Base-by-base conservation (phyloP, 2,113 vertebrate genomes). In the Seriola rivoliana region DNA sequence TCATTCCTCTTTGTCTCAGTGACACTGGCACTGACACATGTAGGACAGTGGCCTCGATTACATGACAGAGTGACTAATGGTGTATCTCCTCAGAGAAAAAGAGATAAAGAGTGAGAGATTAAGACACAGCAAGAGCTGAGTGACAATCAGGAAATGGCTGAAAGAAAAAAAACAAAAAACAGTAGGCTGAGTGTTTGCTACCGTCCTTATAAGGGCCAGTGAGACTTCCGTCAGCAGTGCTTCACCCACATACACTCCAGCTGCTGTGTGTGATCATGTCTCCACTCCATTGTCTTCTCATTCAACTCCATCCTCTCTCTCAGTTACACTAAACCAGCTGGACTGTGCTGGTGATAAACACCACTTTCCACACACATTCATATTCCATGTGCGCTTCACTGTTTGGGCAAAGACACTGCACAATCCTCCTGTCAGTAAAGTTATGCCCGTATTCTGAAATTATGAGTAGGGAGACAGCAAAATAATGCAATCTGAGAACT, bases 401-500 rank as follows among this genome's bases (percentile, higher is more conserved):
- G 32, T 67, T 55, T 54, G 59, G n/a, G 50, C 25, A 25, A n/a
- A 62, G 44, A 54, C 46, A 75, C 46, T 59, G 57, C 42, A 74
- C 75, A 85, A 16, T 62, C 32, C 52, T 67, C 76, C 42, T 58
- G 65, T 63, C 77, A 75, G 59, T 68, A 48, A 81, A 73, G 46
- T 71, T 42, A 71, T 69, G 63, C 55, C 76, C 42, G 76, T 78
- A 66, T 57, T 81, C 40, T 42, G 21, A 73, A 75, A 75, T 75
- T 50, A n/a, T 9, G 60, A 83, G 85, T 44, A 23, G 71, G 71
- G 58, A 69, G 60, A 72, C 44, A 19, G 75, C 71, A 85, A 70
- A 83, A 89, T 81, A 75, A 88, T 85, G 78, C 11, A 48, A 66
- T 75, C 71, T 34, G 78, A 89, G 85, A 89, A 92, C 89, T 91